Base-by-base conservation (phyloP, 2,888 invertebrate genomes). In the Venusia cambrica region DNA sequence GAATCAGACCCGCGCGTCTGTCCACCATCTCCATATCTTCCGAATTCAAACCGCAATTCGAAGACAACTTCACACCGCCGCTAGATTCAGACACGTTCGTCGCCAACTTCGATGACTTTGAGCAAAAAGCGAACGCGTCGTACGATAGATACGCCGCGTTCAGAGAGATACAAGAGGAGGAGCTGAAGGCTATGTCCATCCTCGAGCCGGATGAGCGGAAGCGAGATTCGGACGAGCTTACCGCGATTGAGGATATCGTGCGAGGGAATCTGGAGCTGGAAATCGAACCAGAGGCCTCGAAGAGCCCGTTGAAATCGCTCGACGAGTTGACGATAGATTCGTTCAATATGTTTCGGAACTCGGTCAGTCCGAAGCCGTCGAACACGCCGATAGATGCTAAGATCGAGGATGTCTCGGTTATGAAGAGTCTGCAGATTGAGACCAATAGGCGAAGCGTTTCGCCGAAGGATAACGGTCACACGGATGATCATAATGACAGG, bases 81-180 rank as follows among this genome's bases (percentile, higher is more conserved):
- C 46, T 64, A 1, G 72, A 73, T 1, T 40, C 58, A 40, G 89
- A 89, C 9, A 76, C 89, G 3, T 93, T 93, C 54, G 90, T 91
- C 4, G 91, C 92, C 0, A 91, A 91, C 56, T 93, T 92, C 57
- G 92, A 91, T 19, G 89, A 91, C 55, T 91, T 91, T 50, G 74
- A 85, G 50, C 73, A 76, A 37, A 87, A 87, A 62, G 78, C 83
- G 0, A 89, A 90, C 38, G 76, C 90, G 0, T 73, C 90, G 0
- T 93, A 92, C 59, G 96, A 96, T 65, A 90, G 94, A 52, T 97
- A 97, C 68, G 96, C 96, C 0, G 96, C 94, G 0, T 96, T 97
- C 59, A 89, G 96, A 43, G 96, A 97, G 79, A 90, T 95, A 51
- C 93, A 95, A 51, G 92, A 94, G 57, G 94, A 93, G 65, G 92